Evolutionary conservation across 2,113 vertebrate species (phyloP).

Genomic region (Amphiprion ocellaris): DNA sequence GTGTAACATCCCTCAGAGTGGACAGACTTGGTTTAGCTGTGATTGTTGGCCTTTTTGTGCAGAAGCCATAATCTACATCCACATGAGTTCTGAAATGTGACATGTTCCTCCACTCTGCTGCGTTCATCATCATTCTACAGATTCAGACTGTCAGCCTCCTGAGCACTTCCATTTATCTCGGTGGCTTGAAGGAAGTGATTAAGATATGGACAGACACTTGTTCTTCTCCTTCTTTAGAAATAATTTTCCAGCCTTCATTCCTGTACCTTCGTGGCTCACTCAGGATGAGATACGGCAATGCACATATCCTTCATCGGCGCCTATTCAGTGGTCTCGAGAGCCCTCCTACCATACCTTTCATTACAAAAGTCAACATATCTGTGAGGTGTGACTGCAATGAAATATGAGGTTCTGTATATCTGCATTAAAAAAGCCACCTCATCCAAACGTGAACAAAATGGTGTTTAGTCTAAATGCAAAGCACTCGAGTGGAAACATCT

Average conservation of each 20-base stretch:
- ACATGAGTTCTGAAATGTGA: too few species aligned
- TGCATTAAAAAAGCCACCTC: constrained; percentile 9
- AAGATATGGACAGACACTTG: constrained; percentile 22
- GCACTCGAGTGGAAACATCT: neutral
- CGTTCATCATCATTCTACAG: neutral
- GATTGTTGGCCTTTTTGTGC: neutral
- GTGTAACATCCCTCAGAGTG: neutral
- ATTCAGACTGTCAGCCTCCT: constrained; percentile 21
- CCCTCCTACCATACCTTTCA: constrained; percentile 38
- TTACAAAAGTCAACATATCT: constrained; percentile 58
- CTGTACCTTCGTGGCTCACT: constrained; percentile 17
- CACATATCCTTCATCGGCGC: constrained; percentile 36
- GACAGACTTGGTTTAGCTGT: neutral
- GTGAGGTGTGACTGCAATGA: constrained; percentile 48
- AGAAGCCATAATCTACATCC: neutral
- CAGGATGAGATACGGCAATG: constrained; percentile 27
- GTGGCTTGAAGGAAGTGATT: constrained; percentile 15
- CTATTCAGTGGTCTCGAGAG: constrained; percentile 32
- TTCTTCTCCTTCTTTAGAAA: constrained; percentile 32
- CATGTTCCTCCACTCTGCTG: too few species aligned
- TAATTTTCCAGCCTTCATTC: constrained; percentile 22
- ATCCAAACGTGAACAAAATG: constrained; percentile 12
- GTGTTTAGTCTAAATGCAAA: neutral
- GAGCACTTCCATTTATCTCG: constrained; percentile 9
- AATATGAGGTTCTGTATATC: constrained; percentile 42